Conservation (phyloP, 2,888 invertebrate genomes). For the Brachyopa scutellaris region DNA sequence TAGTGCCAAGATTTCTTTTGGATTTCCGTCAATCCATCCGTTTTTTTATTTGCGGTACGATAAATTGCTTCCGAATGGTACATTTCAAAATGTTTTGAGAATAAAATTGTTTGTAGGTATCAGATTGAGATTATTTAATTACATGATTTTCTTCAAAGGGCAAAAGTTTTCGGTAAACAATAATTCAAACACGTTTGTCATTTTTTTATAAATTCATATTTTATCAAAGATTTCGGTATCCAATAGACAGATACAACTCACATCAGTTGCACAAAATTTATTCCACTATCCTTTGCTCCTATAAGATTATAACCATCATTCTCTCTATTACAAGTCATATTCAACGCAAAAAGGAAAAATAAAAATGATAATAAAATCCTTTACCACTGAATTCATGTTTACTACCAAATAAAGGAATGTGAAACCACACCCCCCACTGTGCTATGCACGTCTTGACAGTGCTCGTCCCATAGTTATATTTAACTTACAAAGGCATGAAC, state of each 20-base stretch:
- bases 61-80: constrained; percentile 41
- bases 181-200: not conserved
- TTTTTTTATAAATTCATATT: constrained; percentile 24
- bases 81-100: constrained; percentile 3
- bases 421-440: constrained; percentile 57
- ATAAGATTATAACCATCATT: constrained; percentile 36
- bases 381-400: constrained; percentile 42
- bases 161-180: not conserved
- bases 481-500: constrained; percentile 60
- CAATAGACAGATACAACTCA: not conserved
- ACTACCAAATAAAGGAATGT: constrained; percentile 58
- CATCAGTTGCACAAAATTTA: no score
- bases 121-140: constrained; percentile 19
- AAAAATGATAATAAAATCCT: constrained; percentile 17
- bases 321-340: constrained; percentile 18
- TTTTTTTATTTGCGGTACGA: constrained; percentile 4
- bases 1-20: constrained; percentile 41
- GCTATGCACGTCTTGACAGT: constrained; percentile 36
- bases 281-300: no score
- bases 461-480: constrained; percentile 53
- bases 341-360: constrained; percentile 27
- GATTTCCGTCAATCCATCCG: constrained; percentile 26
- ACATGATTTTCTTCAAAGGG: not conserved
- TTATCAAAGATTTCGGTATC: not conserved
- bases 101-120: constrained; percentile 4